Percentiles rank a stretch among this genome's conserved stretches.
These are phyloP conservation scores for Echinops telfairi DNA, from an alignment of 2,113 vertebrate species.

Conservation along the genomic window DNA sequence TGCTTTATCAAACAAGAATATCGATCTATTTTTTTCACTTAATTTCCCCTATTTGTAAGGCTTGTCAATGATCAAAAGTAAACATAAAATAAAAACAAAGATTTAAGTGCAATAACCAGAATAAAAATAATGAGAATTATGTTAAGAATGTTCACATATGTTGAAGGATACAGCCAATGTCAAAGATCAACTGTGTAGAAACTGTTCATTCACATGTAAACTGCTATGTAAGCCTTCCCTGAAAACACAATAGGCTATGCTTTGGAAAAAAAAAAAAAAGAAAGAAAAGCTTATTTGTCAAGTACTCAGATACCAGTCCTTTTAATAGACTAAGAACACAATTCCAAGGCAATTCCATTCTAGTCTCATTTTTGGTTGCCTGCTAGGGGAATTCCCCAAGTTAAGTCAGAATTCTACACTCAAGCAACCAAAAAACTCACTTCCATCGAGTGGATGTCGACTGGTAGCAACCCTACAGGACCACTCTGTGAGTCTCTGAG, in stretches of 20 bases:
- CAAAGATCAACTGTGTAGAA: no score
- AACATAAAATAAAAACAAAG: no score
- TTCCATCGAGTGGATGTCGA: no score
- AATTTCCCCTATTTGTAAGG: conserved; percentile 21
- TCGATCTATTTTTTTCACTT: conserved; percentile 32
- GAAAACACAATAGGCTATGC: neutral
- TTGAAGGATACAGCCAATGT: no score
- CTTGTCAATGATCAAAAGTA: neutral
- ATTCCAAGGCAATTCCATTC: conserved; percentile 27
- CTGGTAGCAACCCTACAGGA: no score
- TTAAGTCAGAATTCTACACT: conserved; percentile 39
- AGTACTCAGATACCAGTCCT: neutral
- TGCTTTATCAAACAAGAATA: neutral
- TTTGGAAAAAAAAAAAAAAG: neutral
- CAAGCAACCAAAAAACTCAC: no score
- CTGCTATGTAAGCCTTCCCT: no score
- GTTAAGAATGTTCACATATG: no score
- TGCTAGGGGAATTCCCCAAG: neutral
- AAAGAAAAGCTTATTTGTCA: no score
- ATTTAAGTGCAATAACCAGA: no score
- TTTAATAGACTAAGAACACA: conserved; percentile 40
- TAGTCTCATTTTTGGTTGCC: conserved; percentile 12
- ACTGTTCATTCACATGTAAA: no score
- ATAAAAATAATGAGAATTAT: no score
- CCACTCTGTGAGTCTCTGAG: neutral